Evolutionary conservation across 2,113 vertebrate species (phyloP), one percentile per base, ranked within the genome.

Genomic region (Tinamus guttatus): DNA sequence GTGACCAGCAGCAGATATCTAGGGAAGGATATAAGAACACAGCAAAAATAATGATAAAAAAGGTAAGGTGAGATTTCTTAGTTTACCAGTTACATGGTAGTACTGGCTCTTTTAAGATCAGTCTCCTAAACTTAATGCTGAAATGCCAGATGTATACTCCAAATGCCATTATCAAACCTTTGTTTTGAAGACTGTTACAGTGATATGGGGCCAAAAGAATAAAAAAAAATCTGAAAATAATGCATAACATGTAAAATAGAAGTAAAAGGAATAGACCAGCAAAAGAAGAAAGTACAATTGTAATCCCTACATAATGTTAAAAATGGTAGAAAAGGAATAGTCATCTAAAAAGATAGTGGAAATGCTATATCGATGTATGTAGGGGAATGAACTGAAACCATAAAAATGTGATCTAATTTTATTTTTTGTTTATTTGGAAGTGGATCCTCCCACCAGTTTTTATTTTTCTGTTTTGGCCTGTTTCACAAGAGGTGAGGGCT

Each of bases 1-100:
- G 79, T 36, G 82, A 85, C 79, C 90, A 80, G 74, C 41, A 71
- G 52, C 67, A 82, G 78, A 59, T 94, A 62, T 80, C 82, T 73
- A 17, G 79, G 90, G 81, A 58, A 91, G 43, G 47, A 16, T 13
- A 60, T 43, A 76, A 41, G 45, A 78, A 18, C 32, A 80, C 27
- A 65, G 40, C 28, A 41, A 65, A 41, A 3, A 13, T 38, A 28
- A 52, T 47, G 70, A 84, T 91, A 43, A 89, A 43, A 89, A 89
- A 32, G 16, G 54, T 58, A 10, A 85, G 52, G 71, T 49, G 58
- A 52, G 20, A 43, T 76, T 68, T 85, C 40, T 58, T 85, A 65
- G 54, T 87, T 90, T 86, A 47, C 74, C 4, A 8, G 19, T 78
- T 91, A 75, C 68, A 9, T 81, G 76, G 28, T 43, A 65, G 28